Base-by-base conservation (phyloP, 2,113 vertebrate genomes). In the Leucopsar rothschildi region DNA sequence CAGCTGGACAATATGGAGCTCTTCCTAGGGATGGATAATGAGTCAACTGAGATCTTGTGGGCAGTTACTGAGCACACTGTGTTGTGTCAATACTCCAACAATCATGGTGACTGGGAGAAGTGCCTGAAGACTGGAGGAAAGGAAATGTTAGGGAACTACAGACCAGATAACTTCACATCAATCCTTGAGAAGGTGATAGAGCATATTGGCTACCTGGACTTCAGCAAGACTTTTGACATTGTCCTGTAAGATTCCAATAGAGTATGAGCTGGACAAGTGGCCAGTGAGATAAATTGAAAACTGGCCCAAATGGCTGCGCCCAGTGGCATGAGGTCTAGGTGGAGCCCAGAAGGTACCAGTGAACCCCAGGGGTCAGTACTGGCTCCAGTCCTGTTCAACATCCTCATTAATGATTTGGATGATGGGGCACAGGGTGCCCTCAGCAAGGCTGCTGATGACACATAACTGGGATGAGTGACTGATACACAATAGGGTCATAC, bases 261-360 rank as follows among this genome's bases (percentile, higher is more conserved):
- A 59, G 27, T 28, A 33, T 44, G 60, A 37, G 19, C 28, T 60
- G 39, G 45, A 66, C 12, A 59, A 66, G 15, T 2, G 3, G 19
- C 29, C 23, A 66, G 78, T 12, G 8, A n/a, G 19, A 19, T 39
- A 33, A 24, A 29, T 1, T 24, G 7, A 39, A 81, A 75, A 75
- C 13, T 53, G 19, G 2, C 7, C 37, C 79, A 50, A 53, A 53
- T 6, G 19, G 15, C 24, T 68, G 20, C 0, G 0, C 6, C 14
- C 61, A 12, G 7, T 29, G 39, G 39, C 28, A 53, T 15, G 61
- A 82, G 17, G 11, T 35, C 61, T 25, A 53, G 39, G 5, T 2
- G 8, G 28, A 75, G 39, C 12, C 20, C 39, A 53, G 45, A 45
- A 45, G 13, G 20, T 5, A 64, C 14, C 0, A 1, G 18, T 15